These are phyloP conservation scores for Lamproptera curius DNA, from an alignment of 2,888 invertebrate species.

Conservation along the genomic window DNA sequence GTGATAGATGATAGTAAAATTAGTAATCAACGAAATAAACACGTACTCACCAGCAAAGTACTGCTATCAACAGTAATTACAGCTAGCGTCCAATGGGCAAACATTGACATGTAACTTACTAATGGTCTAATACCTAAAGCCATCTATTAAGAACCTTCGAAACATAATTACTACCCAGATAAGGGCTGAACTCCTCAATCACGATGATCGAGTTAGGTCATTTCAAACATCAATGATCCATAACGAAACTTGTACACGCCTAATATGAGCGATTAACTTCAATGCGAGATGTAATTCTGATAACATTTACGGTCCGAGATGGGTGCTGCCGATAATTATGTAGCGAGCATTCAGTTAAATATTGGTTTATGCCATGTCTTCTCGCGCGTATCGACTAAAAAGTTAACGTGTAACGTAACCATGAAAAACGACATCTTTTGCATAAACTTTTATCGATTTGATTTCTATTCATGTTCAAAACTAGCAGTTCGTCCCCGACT, in stretches of 20 bases:
- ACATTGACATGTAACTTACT: constrained; percentile 2
- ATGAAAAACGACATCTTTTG: too few relatives aligned
- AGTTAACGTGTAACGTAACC: too few relatives aligned
- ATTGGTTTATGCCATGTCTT: constrained; percentile 18
- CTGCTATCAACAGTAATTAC: constrained; percentile 11
- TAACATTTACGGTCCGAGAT: constrained; percentile 30
- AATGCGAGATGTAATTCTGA: constrained; percentile 27
- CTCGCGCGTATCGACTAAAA: background rate
- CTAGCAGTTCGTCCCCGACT: too few relatives aligned
- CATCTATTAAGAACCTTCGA: constrained; percentile 1
- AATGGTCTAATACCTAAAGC: constrained; percentile 9
- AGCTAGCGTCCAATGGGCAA: constrained; percentile 8
- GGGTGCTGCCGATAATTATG: constrained; percentile 29
- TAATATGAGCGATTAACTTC: constrained; percentile 32
- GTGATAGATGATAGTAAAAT: too few relatives aligned
- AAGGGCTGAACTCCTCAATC: constrained; percentile 1
- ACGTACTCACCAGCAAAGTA: too few relatives aligned
- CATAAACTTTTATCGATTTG: too few relatives aligned
- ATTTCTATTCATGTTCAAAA: too few relatives aligned
- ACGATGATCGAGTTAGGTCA: constrained; percentile 12
- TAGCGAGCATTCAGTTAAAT: constrained; percentile 22
- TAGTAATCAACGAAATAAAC: too few relatives aligned
- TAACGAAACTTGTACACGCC: constrained; percentile 22
- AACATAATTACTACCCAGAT: constrained; percentile 1
- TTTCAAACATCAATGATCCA: constrained; percentile 1